These are phyloP conservation scores for Oreonectes daqikongensis DNA, from an alignment of 2,797 vertebrate species.

Conservation along the genomic window DNA sequence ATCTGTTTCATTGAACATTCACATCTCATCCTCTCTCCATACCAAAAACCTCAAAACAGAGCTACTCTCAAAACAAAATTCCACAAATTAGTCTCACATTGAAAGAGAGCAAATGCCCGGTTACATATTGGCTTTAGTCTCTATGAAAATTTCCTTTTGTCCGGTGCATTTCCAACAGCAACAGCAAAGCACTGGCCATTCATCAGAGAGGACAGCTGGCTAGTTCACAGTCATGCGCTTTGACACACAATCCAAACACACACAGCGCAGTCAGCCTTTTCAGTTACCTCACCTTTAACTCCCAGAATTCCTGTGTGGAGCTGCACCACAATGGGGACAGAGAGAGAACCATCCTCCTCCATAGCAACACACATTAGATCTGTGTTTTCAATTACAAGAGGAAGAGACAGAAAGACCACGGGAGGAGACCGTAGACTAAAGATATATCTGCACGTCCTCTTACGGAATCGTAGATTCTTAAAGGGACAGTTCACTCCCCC, in stretches of 20 bases:
- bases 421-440: no score
- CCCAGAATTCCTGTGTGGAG: slow-evolving; percentile 33
- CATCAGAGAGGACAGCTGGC: slow-evolving; percentile 27
- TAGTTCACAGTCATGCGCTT: slow-evolving; percentile 36
- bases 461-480: no score
- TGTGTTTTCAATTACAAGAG: slow-evolving; percentile 27
- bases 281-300: slow-evolving; percentile 39
- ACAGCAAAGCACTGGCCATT: slow-evolving; percentile 18
- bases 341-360: slow-evolving; percentile 1
- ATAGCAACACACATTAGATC: slow-evolving; percentile 41
- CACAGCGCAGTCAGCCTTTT: slow-evolving; percentile 23
- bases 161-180: slow-evolving; percentile 11
- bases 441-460: no score
- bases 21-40: slow-evolving; percentile 27
- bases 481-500: no score
- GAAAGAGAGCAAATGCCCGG: slow-evolving; percentile 17
- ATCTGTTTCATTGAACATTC: slow-evolving; percentile 34
- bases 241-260: slow-evolving; percentile 36
- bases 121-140: slow-evolving; percentile 29
- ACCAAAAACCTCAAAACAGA: slow-evolving; percentile 18
- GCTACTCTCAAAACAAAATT: slow-evolving; percentile 47
- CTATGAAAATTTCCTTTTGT: slow-evolving; percentile 28
- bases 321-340: slow-evolving; percentile 11
- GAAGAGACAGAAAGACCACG: neutral
- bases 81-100: slow-evolving; percentile 46